Conservation (phyloP, 2,113 vertebrate species). For the zebrafish (Danio rerio) region GRCz12tu NC_133184.1:25906001-25906500, state of each 20-base stretch:
- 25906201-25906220: conserved; percentile 18
- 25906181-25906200: background rate
- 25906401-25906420: conserved; percentile 60
- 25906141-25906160: conserved; percentile 4
- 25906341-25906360: conserved; percentile 69
- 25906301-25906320: conserved; percentile 28
- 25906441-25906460: background rate
- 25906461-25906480: conserved; percentile 58
- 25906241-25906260: conserved; percentile 31
- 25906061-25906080: background rate
- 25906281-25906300: conserved; percentile 44
- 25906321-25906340: conserved; percentile 66
- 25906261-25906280: conserved; percentile 32
- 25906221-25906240: conserved; percentile 31
- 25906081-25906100: no score
- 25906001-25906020: background rate
- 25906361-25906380: conserved; percentile 72
- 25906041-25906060: background rate
- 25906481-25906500: conserved; percentile 36
- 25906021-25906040: conserved; percentile 24
- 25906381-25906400: conserved; percentile 65
- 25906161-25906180: no score
- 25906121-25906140: conserved; percentile 41
- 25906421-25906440: background rate
- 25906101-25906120: background rate